Base-by-base conservation (phyloP, 2,888 invertebrate genomes). In the Drosophila helvetica region DNA sequence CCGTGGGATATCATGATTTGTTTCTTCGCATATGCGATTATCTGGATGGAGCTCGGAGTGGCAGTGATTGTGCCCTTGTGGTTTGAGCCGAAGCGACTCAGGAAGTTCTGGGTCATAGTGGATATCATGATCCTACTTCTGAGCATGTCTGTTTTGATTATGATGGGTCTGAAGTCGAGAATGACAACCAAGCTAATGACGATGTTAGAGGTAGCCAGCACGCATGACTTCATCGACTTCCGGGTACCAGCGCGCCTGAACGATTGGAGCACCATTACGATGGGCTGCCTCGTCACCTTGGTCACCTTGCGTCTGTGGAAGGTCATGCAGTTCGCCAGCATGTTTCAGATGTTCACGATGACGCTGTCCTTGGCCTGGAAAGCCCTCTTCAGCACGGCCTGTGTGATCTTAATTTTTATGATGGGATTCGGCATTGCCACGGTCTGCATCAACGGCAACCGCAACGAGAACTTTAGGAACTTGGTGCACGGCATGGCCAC, bases 231-330 rank as follows among this genome's bases (percentile, higher is more conserved):
- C 45, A 71, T 91, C 0, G 89, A 91, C 53, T 92, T 92, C 73
- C 78, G 81, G 0, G 54, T 67, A 12, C 89, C 91, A 1, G 75
- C 74, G 0, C 53, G 69, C 0, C 63, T 89, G 10, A 77, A 89
- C 15, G 38, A 64, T 1, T 9, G 77, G 0, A 61, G 68, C 9
- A 71, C 61, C 1, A 42, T 84, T 0, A 10, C 84, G 12, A 42
- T 83, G 3, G 91, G 89, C 0, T 76, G 91, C 3, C 75, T 91
- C 0, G 72, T 91, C 7, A 80, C 85, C 8, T 18, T 90, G 1
- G 75, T 90, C 7, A 91, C 91, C 0, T 18, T 92, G 46, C 85
- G 92, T 1, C 33, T 92, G 8, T 92, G 91, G 92, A 90, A 91
- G 33, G 79, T 91, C 3, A 68, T 92, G 15, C 90, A 91, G 52